Evolutionary conservation across 2,797 vertebrate genomes (phyloP).

Genomic region (Euphonia xanthogaster): DNA sequence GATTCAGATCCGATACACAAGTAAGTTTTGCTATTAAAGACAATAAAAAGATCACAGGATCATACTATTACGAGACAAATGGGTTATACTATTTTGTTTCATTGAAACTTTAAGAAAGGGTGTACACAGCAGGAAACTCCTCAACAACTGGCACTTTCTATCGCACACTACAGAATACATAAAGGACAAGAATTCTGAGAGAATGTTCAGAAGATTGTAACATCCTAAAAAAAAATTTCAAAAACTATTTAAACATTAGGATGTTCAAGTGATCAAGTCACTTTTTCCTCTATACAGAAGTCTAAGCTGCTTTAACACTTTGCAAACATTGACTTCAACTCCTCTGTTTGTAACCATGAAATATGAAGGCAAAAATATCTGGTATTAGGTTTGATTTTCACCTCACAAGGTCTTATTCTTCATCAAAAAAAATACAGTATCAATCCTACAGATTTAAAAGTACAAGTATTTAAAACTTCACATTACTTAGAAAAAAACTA

Average conservation of each 20-base stretch:
- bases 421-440: neutral
- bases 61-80: slow-evolving; percentile 19
- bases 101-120: neutral
- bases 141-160: neutral
- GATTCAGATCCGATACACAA: slow-evolving; percentile 54
- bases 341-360: neutral
- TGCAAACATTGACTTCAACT: neutral
- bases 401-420: neutral
- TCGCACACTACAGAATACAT: neutral
- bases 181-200: neutral
- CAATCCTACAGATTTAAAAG: neutral
- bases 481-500: neutral
- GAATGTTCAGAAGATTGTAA: neutral
- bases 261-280: neutral
- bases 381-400: neutral
- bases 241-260: neutral
- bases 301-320: neutral
- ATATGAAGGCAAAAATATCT: neutral
- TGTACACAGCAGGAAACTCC: neutral
- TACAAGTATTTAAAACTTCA: neutral
- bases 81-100: neutral
- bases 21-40: slow-evolving; percentile 56
- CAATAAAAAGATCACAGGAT: slow-evolving; percentile 50
- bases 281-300: neutral
- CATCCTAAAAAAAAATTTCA: neutral